phyloP scores from a whole-genome alignment of 2,797 vertebrate genomes.

The Danio tinwini region DNA sequence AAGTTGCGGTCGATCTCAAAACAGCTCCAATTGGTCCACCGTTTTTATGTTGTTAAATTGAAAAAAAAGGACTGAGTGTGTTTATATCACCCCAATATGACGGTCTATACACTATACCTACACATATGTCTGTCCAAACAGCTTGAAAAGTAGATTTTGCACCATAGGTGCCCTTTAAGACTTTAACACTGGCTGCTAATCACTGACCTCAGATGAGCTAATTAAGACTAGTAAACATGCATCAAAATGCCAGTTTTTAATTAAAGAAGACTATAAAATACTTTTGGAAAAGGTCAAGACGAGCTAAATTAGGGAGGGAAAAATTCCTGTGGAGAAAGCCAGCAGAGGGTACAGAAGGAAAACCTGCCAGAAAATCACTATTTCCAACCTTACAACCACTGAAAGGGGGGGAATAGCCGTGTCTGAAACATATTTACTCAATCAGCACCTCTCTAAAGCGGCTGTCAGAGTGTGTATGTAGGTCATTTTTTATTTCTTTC shows the following conservation, averaged over 20 bases:
- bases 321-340: conserved; percentile 63
- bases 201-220: conserved; percentile 63
- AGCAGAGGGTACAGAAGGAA: conserved; percentile 63
- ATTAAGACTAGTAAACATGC: conserved; percentile 66
- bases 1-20: no score
- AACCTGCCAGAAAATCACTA: conserved; percentile 75
- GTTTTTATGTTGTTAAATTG: no score
- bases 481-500: not conserved
- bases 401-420: conserved; percentile 69
- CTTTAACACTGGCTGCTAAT: conserved; percentile 64
- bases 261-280: conserved; percentile 75
- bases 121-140: no score
- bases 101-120: no score
- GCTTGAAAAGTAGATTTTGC: no score
- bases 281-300: conserved; percentile 72
- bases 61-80: no score
- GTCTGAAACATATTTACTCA: conserved; percentile 75
- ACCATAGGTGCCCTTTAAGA: no score
- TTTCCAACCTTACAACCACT: conserved; percentile 69
- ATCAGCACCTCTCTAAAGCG: conserved; percentile 70
- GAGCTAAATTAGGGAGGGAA: conserved; percentile 59
- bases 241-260: conserved; percentile 72
- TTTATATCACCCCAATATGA: no score
- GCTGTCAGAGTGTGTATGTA: conserved; percentile 52
- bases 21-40: no score